These are phyloP conservation scores for Rugalucina vietnamica DNA, from an alignment of 2,888 invertebrate genomes.

Conservation along the genomic window DNA sequence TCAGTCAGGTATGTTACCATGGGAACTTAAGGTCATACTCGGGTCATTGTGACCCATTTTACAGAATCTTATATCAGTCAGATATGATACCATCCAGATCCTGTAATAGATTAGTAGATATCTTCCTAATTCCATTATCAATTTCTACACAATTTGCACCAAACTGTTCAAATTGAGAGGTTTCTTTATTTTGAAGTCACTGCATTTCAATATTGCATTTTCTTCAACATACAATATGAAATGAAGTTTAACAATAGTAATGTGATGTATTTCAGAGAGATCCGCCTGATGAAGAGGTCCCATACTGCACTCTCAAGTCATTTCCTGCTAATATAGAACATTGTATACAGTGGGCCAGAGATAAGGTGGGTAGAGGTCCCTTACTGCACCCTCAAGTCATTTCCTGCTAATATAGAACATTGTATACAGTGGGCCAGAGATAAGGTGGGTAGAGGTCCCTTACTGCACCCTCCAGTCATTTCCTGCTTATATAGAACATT, in stretches of 20 bases:
- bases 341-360: constrained; percentile 85
- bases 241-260: no score
- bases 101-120: no score
- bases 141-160: no score
- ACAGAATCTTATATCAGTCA: constrained; percentile 84
- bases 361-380: constrained; percentile 83
- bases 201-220: no score
- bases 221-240: no score
- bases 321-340: constrained; percentile 84
- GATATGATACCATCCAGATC: constrained; percentile 73
- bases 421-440: constrained; percentile 85
- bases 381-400: constrained; percentile 84
- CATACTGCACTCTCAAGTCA: constrained; percentile 84
- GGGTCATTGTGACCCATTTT: constrained; percentile 75
- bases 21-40: neutral
- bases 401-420: constrained; percentile 84
- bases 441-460: no score
- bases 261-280: constrained; percentile 71
- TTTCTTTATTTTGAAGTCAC: no score
- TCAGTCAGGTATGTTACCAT: constrained; percentile 78
- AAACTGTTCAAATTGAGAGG: no score
- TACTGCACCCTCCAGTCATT: no score
- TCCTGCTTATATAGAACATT: no score
- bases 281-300: constrained; percentile 83
- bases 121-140: no score